These are phyloP conservation scores for Campoletis raptor DNA, from an alignment of 2,888 invertebrate genomes.

Conservation along the genomic window DNA sequence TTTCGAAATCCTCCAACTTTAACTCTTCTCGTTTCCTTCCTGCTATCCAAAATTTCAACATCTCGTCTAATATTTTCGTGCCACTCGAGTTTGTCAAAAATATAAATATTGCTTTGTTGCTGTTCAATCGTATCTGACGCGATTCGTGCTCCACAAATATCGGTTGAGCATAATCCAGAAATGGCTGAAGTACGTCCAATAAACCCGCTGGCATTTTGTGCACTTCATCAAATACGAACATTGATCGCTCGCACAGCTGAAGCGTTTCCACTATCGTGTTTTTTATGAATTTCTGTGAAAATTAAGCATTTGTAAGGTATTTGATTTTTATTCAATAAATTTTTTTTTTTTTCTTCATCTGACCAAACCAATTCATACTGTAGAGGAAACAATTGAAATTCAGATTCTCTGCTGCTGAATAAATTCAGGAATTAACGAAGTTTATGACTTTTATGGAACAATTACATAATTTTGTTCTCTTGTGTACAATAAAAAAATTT, in stretches of 20 bases:
- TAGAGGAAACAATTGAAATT: background rate
- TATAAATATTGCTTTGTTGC: conserved; percentile 92
- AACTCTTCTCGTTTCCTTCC: conserved; percentile 88
- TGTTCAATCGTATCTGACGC: conserved; percentile 85
- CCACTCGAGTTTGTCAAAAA: conserved; percentile 96
- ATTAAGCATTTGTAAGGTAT: background rate
- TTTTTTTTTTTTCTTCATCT: background rate
- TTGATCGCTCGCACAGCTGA: conserved; percentile 89
- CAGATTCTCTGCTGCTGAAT: background rate
- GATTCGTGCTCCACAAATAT: conserved; percentile 71
- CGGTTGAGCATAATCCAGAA: conserved; percentile 91
- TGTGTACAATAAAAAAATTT: too few species aligned
- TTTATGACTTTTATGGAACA: background rate
- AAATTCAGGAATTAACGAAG: background rate
- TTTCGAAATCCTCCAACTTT: conserved; percentile 90
- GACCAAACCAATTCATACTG: background rate
- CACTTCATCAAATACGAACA: conserved; percentile 99
- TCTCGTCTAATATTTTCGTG: conserved; percentile 88
- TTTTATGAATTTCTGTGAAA: conserved; percentile 51
- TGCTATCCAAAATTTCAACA: conserved; percentile 87
- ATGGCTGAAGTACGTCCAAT: conserved; percentile 94
- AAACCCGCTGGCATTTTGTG: conserved; percentile 95
- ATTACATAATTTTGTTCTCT: background rate
- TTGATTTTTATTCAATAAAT: background rate
- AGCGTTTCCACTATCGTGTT: conserved; percentile 87